Conservation (phyloP, 2,113 vertebrate species). For the Ondatra zibethicus region DNA sequence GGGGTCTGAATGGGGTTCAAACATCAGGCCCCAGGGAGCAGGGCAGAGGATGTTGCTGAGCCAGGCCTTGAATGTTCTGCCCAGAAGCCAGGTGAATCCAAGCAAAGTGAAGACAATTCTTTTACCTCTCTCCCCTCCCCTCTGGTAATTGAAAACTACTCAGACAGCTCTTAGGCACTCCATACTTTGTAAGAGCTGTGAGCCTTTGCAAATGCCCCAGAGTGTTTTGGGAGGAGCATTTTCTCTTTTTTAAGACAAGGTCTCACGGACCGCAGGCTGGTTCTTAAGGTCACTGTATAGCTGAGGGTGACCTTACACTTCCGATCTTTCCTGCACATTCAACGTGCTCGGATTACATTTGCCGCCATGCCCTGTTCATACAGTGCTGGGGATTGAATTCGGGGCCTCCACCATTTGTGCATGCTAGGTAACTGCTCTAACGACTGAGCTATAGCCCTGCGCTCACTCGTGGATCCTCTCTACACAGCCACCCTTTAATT, state of each 20-base stretch:
- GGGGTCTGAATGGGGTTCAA: conserved; percentile 39
- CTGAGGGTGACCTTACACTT: not conserved
- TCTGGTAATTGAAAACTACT: not conserved
- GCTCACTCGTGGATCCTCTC: not conserved
- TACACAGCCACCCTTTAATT: not conserved
- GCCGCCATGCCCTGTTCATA: not conserved
- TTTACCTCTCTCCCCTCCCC: not conserved
- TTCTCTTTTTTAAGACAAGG: not conserved
- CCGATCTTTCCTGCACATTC: not conserved
- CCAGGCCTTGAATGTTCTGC: not conserved
- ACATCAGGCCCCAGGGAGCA: not conserved
- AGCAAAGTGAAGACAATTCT: not conserved
- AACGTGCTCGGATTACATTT: not conserved
- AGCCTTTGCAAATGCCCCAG: not conserved
- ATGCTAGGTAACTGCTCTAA: not conserved
- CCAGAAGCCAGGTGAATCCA: conserved; percentile 28
- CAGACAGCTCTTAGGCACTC: not conserved
- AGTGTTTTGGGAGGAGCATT: not conserved
- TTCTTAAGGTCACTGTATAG: too few species aligned
- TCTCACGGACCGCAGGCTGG: not conserved
- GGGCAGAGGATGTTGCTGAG: not conserved
- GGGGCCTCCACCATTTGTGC: not conserved
- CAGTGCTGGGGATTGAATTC: not conserved
- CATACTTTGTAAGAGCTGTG: not conserved
- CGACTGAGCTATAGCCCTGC: not conserved